phyloP scores from a whole-genome alignment of 2,113 vertebrate genomes.

The Anthoscopus minutus region DNA sequence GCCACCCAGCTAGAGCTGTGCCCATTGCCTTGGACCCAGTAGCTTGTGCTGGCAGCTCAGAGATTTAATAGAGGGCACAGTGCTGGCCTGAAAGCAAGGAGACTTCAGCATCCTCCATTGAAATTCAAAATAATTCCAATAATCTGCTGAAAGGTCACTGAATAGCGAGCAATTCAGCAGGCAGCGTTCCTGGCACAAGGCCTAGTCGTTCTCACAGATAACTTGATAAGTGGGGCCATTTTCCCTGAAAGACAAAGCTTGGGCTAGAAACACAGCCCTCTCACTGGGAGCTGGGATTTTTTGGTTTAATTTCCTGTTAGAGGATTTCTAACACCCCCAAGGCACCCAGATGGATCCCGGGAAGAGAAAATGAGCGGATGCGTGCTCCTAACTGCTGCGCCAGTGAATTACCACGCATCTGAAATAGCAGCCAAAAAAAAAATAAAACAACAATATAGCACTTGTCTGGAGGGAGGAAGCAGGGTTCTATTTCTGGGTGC shows the following conservation, averaged over 20 bases:
- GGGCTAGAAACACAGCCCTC: neutral
- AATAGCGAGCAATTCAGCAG: neutral
- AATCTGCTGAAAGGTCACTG: slow-evolving; percentile 16
- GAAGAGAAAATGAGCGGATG: neutral
- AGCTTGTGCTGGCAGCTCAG: neutral
- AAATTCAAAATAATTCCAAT: slow-evolving; percentile 37
- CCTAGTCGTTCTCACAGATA: neutral
- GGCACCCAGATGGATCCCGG: slow-evolving; percentile 44
- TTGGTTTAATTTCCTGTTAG: neutral
- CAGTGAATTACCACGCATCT: neutral
- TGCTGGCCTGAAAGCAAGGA: neutral
- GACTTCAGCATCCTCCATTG: neutral
- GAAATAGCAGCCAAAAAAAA: neutral
- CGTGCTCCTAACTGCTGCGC: neutral
- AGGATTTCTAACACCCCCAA: slow-evolving; percentile 13
- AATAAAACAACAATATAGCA: neutral
- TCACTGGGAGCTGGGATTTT: neutral
- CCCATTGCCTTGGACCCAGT: neutral
- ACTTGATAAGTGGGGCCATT: slow-evolving; percentile 29
- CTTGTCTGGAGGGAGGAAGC: neutral
- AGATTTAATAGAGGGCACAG: neutral
- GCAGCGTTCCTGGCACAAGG: neutral
- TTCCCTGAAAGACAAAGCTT: slow-evolving; percentile 31
- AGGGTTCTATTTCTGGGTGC: neutral
- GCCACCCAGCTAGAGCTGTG: neutral